Evolutionary conservation across 2,113 vertebrate genomes (phyloP).

Genomic region (Brachyhypopomus gauderio): DNA sequence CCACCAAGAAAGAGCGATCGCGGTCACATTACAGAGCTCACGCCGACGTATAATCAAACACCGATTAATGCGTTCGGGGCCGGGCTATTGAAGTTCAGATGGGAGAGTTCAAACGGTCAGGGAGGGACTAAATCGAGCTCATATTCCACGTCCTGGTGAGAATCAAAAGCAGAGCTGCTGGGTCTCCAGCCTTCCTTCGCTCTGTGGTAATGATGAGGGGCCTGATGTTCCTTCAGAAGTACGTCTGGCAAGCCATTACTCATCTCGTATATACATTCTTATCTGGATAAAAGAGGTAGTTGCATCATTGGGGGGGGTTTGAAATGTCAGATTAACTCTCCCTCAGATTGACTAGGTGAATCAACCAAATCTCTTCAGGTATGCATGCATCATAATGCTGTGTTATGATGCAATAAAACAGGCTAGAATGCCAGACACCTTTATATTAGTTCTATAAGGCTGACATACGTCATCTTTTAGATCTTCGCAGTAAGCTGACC

Average conservation of each 20-base stretch:
- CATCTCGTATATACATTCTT: neutral
- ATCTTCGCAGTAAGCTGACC: neutral
- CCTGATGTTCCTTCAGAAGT: conserved; percentile 12
- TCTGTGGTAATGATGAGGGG: neutral
- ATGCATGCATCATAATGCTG: no score
- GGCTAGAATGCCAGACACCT: neutral
- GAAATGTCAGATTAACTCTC: neutral
- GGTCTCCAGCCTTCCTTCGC: conserved; percentile 14
- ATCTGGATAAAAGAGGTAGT: neutral
- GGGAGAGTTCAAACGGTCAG: conserved; percentile 36
- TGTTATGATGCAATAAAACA: neutral
- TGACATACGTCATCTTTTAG: neutral
- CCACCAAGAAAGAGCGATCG: neutral
- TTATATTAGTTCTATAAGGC: neutral
- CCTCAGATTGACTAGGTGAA: neutral
- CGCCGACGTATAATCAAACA: conserved; percentile 18
- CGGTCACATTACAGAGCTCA: neutral
- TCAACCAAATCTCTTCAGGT: no score
- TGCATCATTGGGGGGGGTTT: neutral
- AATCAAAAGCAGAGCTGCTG: conserved; percentile 24
- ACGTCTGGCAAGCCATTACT: conserved; percentile 12
- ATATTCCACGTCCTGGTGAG: neutral
- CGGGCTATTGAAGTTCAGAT: conserved; percentile 15
- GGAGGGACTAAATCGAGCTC: neutral
- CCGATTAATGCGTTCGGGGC: neutral